phyloP scores from a whole-genome alignment of 1,140 invertebrate species.

The Halotydeus destructor region DNA sequence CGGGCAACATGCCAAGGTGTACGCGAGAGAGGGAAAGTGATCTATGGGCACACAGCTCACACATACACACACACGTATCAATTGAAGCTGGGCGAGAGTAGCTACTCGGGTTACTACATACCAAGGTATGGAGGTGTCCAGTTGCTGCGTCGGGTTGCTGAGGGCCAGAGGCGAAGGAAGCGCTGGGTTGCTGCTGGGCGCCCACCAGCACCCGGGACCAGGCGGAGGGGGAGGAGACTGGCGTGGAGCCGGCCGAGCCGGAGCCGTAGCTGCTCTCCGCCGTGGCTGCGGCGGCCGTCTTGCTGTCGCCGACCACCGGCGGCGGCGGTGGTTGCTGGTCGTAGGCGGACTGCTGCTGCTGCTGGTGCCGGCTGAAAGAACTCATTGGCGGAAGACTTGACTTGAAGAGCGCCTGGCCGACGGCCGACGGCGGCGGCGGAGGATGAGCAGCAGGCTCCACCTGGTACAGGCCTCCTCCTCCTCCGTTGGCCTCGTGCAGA shows the following conservation, averaged over 20 bases:
- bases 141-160: neutral
- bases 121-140: neutral
- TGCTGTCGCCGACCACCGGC: neutral
- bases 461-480: too few species aligned
- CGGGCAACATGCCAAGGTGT: too few species aligned
- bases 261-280: too few species aligned
- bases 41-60: too few species aligned
- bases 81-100: neutral
- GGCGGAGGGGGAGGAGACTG: slow-evolving; percentile 3
- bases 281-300: neutral
- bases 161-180: neutral
- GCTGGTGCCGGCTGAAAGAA: slow-evolving; percentile 1
- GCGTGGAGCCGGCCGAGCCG: neutral
- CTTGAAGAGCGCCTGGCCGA: neutral
- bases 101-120: neutral
- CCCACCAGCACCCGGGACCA: neutral
- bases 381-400: neutral
- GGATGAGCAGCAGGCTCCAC: neutral
- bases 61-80: neutral
- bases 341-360: too few species aligned
- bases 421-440: neutral
- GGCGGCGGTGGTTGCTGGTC: neutral
- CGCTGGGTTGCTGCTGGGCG: too few species aligned
- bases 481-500: too few species aligned
- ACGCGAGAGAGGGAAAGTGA: too few species aligned